Evolutionary conservation across 2,888 invertebrate genomes (phyloP), one percentile per base, ranked within the genome.

Genomic region (Dynastes hyllus): DNA sequence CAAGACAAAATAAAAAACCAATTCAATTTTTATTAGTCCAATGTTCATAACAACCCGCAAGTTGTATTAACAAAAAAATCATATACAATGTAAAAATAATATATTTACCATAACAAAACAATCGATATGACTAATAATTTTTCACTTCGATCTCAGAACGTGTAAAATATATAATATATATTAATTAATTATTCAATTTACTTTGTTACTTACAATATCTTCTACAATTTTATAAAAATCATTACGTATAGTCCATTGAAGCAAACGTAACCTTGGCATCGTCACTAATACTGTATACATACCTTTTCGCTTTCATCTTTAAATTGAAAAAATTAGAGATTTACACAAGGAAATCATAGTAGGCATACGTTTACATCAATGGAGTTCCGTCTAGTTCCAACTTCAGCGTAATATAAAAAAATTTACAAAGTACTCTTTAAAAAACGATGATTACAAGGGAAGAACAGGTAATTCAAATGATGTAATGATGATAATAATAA

Each of bases 1-100:
- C 55, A 37, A 71, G 32, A 29, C 3, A 22, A 16, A 29, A 71
- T 69, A 50, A 71, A 71, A 71, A 58, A 40, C 53, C 55, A 55
- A 22, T 40, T 58, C 37, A 13, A 32, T 37, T 58, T 69, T 69
- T 71, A 71, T 71, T 71, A 71, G 71, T 71, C 55, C 71, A 71
- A 71, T 58, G 13, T 16, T 32, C 55, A 58, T 58, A 71, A 71
- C 71, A 71, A 71, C 71, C 71, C 71, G 58, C 53, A 16, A 71
- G 58, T 71, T 71, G 53, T 37, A 71, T 58, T 71, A 55, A 71
- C 53, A 58, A 58, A 58, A 69, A 69, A 58, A 71, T 71, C 71
- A 55, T 71, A 58, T 55, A 58, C 55, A 71, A 71, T 71, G 71
- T 71, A 71, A 71, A 71, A 71, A 71, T 71, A 71, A 55, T 55